A percentile compares a stretch with the other conserved stretches of the same genome.
phyloP scores from a whole-genome alignment of 2,888 invertebrate genomes.

The Kryphioiulus occultus region DNA sequence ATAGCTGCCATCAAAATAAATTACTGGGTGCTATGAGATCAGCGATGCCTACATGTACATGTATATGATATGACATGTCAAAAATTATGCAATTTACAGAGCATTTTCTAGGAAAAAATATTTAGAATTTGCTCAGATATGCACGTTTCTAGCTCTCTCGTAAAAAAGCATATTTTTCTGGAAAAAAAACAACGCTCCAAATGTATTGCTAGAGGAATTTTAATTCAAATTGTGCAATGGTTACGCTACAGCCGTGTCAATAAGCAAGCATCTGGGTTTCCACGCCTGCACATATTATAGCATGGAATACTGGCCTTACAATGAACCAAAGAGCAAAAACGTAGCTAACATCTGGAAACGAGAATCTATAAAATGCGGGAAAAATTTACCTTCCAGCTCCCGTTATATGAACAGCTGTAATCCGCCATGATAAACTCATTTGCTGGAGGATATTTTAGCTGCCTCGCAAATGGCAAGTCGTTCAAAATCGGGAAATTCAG shows the following conservation, averaged over 20 bases:
- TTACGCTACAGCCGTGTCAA: constrained; percentile 6
- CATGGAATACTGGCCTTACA: neutral
- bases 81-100: neutral
- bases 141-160: neutral
- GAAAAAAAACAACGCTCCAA: neutral
- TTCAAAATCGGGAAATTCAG: too few species aligned
- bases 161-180: neutral
- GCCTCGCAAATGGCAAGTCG: neutral
- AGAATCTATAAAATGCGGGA: neutral
- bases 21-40: neutral
- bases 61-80: neutral
- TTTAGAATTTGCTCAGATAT: neutral
- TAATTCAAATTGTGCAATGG: neutral
- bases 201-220: neutral
- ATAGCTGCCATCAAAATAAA: neutral
- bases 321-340: neutral
- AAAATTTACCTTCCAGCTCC: constrained; percentile 54
- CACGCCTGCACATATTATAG: neutral
- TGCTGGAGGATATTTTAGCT: neutral
- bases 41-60: neutral
- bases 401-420: constrained; percentile 55
- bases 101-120: neutral
- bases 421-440: neutral
- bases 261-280: constrained; percentile 3
- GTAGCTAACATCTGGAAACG: neutral